phyloP scores from a whole-genome alignment of 2,888 invertebrate species.

The Agapostemon virescens region DNA sequence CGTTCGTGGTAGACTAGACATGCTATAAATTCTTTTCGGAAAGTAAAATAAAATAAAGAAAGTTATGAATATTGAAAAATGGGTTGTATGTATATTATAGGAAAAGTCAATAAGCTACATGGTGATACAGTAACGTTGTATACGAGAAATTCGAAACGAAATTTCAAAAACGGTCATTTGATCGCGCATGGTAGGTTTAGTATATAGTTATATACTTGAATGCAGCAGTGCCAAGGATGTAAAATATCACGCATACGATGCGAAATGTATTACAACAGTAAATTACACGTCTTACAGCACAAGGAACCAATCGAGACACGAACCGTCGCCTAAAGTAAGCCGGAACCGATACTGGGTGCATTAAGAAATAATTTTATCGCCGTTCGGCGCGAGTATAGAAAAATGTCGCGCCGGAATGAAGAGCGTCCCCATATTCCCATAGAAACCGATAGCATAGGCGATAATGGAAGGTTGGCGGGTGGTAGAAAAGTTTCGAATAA shows the following conservation, averaged over 20 bases:
- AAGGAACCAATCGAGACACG: not conserved
- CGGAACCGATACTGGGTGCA: not conserved
- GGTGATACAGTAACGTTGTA: too few species aligned
- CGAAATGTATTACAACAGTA: not conserved
- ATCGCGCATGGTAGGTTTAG: too few species aligned
- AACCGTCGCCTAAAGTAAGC: not conserved
- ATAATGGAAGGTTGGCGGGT: slow-evolving; percentile 34
- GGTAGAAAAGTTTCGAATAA: slow-evolving; percentile 52
- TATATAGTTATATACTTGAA: too few species aligned
- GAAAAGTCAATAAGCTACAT: too few species aligned
- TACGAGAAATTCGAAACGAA: too few species aligned
- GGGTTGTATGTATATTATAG: too few species aligned
- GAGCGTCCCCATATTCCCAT: slow-evolving; percentile 25
- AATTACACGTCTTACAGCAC: not conserved
- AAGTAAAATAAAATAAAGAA: too few species aligned
- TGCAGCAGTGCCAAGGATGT: not conserved
- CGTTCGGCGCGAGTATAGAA: not conserved
- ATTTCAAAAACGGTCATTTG: too few species aligned
- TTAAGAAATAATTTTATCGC: not conserved
- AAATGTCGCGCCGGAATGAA: not conserved
- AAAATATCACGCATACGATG: too few species aligned
- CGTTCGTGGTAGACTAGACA: too few species aligned
- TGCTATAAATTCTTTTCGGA: too few species aligned
- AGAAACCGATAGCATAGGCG: slow-evolving; percentile 21
- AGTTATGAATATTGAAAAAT: too few species aligned